Evolutionary conservation across 2,888 invertebrate species (phyloP).

Genomic region (Diogma glabrata): DNA sequence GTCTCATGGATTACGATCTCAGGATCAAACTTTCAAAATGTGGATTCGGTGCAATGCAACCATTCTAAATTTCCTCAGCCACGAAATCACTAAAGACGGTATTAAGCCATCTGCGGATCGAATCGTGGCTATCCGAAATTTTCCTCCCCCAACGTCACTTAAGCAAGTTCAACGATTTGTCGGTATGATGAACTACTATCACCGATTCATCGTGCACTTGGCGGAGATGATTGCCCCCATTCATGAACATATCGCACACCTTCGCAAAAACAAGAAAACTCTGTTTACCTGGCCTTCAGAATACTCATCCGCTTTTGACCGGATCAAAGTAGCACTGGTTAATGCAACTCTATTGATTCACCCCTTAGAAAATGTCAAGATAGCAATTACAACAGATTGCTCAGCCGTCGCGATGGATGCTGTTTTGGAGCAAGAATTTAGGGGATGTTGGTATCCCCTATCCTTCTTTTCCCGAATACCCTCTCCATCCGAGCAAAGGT

Average conservation of each 20-base stretch:
- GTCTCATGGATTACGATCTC: too few species aligned
- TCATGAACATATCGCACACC: not conserved
- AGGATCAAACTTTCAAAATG: too few species aligned
- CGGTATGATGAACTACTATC: too few species aligned
- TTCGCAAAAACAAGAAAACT: not conserved
- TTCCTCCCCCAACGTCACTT: not conserved
- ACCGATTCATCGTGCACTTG: not conserved
- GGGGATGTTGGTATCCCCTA: not conserved
- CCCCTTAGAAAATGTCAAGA: not conserved
- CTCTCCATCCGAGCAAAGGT: not conserved
- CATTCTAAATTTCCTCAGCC: not conserved
- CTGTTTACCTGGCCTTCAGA: not conserved
- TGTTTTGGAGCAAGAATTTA: not conserved
- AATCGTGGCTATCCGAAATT: not conserved
- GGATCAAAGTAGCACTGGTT: not conserved
- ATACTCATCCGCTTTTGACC: too few species aligned
- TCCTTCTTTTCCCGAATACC: not conserved
- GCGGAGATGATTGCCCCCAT: not conserved
- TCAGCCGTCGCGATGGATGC: not conserved
- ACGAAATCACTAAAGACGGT: not conserved
- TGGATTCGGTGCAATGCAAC: too few species aligned
- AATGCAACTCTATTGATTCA: not conserved
- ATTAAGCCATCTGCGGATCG: not conserved
- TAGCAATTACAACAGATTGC: not conserved
- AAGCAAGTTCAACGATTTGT: not conserved